Base-by-base conservation (phyloP, 2,797 vertebrate species). In the Hylomyscus alleni region DNA sequence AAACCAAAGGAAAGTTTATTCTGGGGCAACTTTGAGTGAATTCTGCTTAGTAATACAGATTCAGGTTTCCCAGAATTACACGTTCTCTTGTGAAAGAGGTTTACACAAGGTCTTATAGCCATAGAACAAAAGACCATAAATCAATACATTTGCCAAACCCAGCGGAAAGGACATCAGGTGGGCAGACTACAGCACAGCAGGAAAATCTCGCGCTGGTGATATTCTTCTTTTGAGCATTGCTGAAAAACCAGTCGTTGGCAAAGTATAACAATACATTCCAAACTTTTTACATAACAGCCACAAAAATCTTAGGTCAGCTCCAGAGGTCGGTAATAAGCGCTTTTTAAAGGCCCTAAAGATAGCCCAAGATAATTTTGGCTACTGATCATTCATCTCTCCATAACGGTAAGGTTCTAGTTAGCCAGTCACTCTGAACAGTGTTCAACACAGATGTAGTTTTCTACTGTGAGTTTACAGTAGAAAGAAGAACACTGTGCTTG, bases 211-310 rank as follows among this genome's bases (percentile, higher is more conserved):
- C 6, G 11, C 31, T 26, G 40, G 26, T 67, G 31, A 24, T 73
- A 50, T 14, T 50, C 8, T 89, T 37, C 40, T 2, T 75, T 47
- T 76, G 37, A 89, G 31, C 29, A 50, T 12, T 29, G 56, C 73
- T 62, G 87, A 20, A 89, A 89, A 77, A 31, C 73, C 60, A 60
- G 56, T 40, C 40, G 44, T 62, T n/a, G 58, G 44, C 44, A 78
- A 58, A 58, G 29, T 60, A 44, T 89, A 90, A 62, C 88, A 77
- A n/a, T 90, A 89, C 86, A 77, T 76, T 78, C 56, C 88, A 77
- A 90, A 47, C 22, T 44, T 78, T 78, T 90, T 90, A 78, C 44
- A 12, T 65, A 65, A 78, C 22, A 65, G 44, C 58, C 44, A n/a
- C 44, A 60, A 60, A 26, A 44, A 78, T 50, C 58, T 50, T 62